A percentile compares a stretch with the other conserved stretches of the same genome.
phyloP scores from a whole-genome alignment of 2,113 vertebrate genomes.

The Laticauda colubrina region DNA sequence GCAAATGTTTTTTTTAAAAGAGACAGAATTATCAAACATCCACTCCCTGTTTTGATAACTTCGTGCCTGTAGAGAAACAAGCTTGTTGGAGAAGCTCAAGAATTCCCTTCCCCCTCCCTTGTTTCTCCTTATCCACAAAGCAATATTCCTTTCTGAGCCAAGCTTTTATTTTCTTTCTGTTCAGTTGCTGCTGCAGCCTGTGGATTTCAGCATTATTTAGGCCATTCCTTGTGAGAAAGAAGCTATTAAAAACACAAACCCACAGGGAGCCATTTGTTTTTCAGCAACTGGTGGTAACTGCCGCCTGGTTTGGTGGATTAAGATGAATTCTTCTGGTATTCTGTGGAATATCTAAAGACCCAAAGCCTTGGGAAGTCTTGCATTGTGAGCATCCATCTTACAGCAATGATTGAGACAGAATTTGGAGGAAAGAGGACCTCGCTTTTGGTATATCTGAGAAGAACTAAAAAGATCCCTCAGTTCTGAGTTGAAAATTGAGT shows the following conservation, averaged over 20 bases:
- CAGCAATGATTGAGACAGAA: too few relatives aligned
- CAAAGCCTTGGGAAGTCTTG: not conserved
- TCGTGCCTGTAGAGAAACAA: not conserved
- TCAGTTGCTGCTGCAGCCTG: not conserved
- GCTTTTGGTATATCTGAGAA: not conserved
- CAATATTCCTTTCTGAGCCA: not conserved
- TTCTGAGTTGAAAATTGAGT: not conserved
- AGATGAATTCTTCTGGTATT: not conserved
- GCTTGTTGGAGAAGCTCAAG: not conserved
- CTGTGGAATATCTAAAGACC: not conserved
- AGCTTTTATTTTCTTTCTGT: not conserved
- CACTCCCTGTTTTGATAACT: not conserved
- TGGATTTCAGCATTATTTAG: not conserved
- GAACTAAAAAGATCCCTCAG: not conserved
- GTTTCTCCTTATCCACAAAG: not conserved
- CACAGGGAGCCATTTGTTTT: slow-evolving; percentile 5
- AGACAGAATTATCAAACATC: not conserved
- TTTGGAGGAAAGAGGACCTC: not conserved
- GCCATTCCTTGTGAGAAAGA: not conserved
- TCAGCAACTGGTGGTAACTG: not conserved
- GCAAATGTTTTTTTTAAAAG: not conserved
- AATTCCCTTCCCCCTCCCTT: not conserved
- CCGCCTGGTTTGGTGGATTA: not conserved
- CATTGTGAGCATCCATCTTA: too few relatives aligned
- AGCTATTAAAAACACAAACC: slow-evolving; percentile 3